Evolutionary conservation across 2,888 invertebrate genomes (phyloP), one percentile per base, ranked within the genome.

Genomic region (Pristionchus entomophagus): DNA sequence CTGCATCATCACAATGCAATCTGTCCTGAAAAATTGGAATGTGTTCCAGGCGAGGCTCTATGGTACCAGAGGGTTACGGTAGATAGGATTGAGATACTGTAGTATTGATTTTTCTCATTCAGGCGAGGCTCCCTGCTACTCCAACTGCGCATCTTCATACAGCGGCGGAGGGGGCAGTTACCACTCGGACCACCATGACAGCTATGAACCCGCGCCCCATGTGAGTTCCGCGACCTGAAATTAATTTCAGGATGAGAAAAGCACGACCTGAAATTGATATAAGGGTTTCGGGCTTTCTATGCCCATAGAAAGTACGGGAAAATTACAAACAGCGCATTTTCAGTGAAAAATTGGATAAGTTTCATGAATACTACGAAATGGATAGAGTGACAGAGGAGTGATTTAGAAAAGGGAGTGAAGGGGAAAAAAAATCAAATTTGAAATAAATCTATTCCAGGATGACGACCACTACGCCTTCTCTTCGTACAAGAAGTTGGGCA

Each of bases 401-500:
- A n/a, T n/a, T n/a, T n/a, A n/a, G n/a, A n/a, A n/a, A n/a, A n/a
- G n/a, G n/a, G n/a, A n/a, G n/a, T n/a, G n/a, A n/a, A n/a, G n/a
- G n/a, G n/a, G n/a, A n/a, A n/a, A n/a, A n/a, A n/a, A n/a, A n/a
- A n/a, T n/a, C n/a, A n/a, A n/a, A n/a, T n/a, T n/a, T n/a, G n/a
- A n/a, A n/a, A n/a, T n/a, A n/a, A n/a, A 17, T 65, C n/a, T 14
- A 65, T 65, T 65, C 3, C 73, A 73, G 73, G 73, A 73, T 19
- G 73, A 73, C 26, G 73, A 73, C 45, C 73, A 73, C 73, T 73
- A 73, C 73, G 38, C 73, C 17, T 73, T 73, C 73, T 38, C 73
- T n/a, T 73, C 73, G 4, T 73, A 73, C 41, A 73, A 73, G 73
- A 41, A 41, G 73, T 41, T 73, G 12, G 73, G 41, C n/a, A 38